Percentiles rank a stretch among this genome's conserved stretches.
phyloP scores from a whole-genome alignment of 2,888 invertebrate genomes.

The Xestia sexstrigata region DNA sequence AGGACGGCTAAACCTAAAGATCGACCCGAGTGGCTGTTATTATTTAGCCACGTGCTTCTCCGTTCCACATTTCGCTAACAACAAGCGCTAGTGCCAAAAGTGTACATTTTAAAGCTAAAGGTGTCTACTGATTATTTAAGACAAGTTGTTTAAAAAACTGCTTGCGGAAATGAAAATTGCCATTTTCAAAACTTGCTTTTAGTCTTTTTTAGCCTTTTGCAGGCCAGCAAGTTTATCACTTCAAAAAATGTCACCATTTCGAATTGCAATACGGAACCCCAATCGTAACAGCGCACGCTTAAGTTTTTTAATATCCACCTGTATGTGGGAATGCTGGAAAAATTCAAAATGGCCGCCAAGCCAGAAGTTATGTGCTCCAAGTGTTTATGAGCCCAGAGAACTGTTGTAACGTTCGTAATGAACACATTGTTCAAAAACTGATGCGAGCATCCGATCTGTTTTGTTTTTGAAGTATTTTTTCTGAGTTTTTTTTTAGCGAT shows the following conservation, averaged over 20 bases:
- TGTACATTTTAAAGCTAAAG: too few relatives aligned
- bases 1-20: too few relatives aligned
- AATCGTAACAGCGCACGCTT: slow-evolving; percentile 65
- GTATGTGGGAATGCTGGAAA: slow-evolving; percentile 62
- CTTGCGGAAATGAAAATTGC: too few relatives aligned
- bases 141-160: too few relatives aligned
- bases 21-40: too few relatives aligned
- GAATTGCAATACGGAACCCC: slow-evolving; percentile 47
- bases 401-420: slow-evolving; percentile 12
- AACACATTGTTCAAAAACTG: slow-evolving; percentile 43
- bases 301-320: slow-evolving; percentile 80
- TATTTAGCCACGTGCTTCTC: too few relatives aligned
- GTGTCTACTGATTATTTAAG: too few relatives aligned
- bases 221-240: not conserved
- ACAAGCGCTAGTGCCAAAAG: too few relatives aligned
- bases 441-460: not conserved
- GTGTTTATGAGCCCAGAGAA: slow-evolving; percentile 32
- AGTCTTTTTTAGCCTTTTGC: not conserved
- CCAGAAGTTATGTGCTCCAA: slow-evolving; percentile 26
- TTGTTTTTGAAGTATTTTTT: slow-evolving; percentile 1
- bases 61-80: too few relatives aligned
- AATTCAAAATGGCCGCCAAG: slow-evolving; percentile 43
- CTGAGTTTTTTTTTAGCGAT: not conserved
- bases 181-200: too few relatives aligned
- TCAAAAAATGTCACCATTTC: not conserved